phyloP scores from a whole-genome alignment of 2,888 invertebrate species.

The Perizoma flavofasciatum region DNA sequence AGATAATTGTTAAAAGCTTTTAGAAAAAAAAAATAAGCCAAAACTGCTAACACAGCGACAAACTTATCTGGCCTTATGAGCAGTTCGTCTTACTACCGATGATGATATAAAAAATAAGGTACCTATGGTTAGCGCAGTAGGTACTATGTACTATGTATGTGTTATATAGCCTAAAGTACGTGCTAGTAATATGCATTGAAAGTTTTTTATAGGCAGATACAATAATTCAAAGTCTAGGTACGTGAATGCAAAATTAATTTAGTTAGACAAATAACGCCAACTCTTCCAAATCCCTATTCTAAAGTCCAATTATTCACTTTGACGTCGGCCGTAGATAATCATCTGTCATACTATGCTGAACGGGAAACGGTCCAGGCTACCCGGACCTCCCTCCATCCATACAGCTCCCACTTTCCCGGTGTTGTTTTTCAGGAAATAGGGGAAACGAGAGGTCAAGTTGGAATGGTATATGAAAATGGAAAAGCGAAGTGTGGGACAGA shows the following conservation, averaged over 20 bases:
- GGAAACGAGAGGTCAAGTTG: slow-evolving; percentile 42
- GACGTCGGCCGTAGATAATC: slow-evolving; percentile 80
- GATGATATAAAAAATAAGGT: too few relatives aligned
- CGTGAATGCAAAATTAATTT: slow-evolving; percentile 26
- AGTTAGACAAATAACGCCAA: slow-evolving; percentile 48
- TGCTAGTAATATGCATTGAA: too few relatives aligned
- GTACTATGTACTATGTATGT: too few relatives aligned
- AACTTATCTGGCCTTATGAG: too few relatives aligned
- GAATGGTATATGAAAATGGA: slow-evolving; percentile 57
- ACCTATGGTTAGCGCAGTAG: too few relatives aligned
- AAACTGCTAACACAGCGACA: too few relatives aligned
- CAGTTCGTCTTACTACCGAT: too few relatives aligned
- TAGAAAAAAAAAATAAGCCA: too few relatives aligned
- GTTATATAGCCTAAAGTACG: neutral
- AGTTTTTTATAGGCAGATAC: too few relatives aligned
- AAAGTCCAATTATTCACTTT: slow-evolving; percentile 82
- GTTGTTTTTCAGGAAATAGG: slow-evolving; percentile 30
- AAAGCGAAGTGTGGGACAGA: slow-evolving; percentile 65
- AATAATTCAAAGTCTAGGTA: neutral
- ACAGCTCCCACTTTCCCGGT: slow-evolving; percentile 38
- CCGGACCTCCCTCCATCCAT: slow-evolving; percentile 54
- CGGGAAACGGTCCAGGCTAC: slow-evolving; percentile 58
- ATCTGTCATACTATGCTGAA: slow-evolving; percentile 77
- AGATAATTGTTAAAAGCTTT: too few relatives aligned
- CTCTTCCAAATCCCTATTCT: slow-evolving; percentile 61